Base-by-base conservation (phyloP, 2,797 vertebrate genomes). In the Gallinago solitaria region DNA sequence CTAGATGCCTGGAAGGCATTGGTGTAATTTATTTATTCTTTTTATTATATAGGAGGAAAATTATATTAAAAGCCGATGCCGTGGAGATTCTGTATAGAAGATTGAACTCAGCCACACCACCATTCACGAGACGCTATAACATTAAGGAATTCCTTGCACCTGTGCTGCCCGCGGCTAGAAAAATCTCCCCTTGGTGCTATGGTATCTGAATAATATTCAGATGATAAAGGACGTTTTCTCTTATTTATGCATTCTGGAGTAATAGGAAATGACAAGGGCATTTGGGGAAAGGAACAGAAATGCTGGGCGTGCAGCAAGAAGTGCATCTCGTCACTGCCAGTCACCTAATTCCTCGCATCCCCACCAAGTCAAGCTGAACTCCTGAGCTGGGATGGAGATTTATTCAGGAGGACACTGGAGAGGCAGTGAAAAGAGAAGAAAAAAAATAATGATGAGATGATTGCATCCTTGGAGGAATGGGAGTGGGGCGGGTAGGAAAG, bases 11-110 rank as follows among this genome's bases (percentile, higher is more conserved):
- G 65, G 94, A 67, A 96, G 96, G 96, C 95, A 96, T 61, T 25
- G 1, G 65, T 89, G 64, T 93, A 95, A 97, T 95, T 82, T 95
- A 97, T 95, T 97, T 97, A 96, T 97, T 97, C 96, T 97, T 97
- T 97, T 97, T 93, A 97, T 96, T 97, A 92, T 78, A 95, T 65
- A 87, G 78, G 68, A 95, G 65, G 65, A 65, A 96, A 96, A 97
- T 95, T 65, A 94, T 96, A 97, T 96, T 96, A 97, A 97, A 96
- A 98, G 92, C 79, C 5, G 2, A 97, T 94, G 93, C 70, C 2
- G 2, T 83, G 69, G 54, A 96, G 67, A 82, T 97, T 96, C 88
- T 91, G 90, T 95, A 94, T 45, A 88, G 64, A 48, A 96, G 89
- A 96, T 50, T 84, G 93, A 94, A 63, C 73, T 88, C 75, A 53